Evolutionary conservation across 1,140 invertebrate species (phyloP).

Genomic region (Hermetia illucens): DNA sequence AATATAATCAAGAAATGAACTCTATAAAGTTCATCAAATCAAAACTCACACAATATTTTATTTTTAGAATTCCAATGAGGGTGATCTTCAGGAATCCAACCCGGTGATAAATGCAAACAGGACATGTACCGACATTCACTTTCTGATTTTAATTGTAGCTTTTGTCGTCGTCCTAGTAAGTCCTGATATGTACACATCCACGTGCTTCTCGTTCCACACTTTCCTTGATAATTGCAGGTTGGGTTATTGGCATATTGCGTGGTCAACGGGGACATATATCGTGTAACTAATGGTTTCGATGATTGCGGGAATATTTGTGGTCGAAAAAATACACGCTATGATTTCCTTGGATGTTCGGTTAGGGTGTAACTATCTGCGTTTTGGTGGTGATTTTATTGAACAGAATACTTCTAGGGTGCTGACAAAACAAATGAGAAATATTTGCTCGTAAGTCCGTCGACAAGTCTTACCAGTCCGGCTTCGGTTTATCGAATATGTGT

Average conservation of each 20-base stretch:
- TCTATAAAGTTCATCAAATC: too few relatives aligned
- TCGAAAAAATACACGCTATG: slow-evolving; percentile 24
- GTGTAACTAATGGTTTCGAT: slow-evolving; percentile 50
- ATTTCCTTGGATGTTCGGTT: not conserved
- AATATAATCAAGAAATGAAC: too few relatives aligned
- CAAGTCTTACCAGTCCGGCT: not conserved
- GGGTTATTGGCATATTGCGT: slow-evolving; percentile 34
- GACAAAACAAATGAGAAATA: slow-evolving; percentile 18
- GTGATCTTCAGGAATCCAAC: too few relatives aligned
- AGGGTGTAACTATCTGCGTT: too few relatives aligned
- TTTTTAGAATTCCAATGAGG: too few relatives aligned
- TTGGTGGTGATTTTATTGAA: not conserved
- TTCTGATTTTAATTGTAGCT: slow-evolving; percentile 36
- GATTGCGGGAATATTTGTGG: slow-evolving; percentile 55
- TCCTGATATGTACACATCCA: slow-evolving; percentile 8
- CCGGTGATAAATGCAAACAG: slow-evolving; percentile 30
- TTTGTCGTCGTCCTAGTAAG: slow-evolving; percentile 42
- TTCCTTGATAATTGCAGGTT: slow-evolving; percentile 29
- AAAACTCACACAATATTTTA: too few relatives aligned
- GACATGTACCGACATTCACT: slow-evolving; percentile 42
- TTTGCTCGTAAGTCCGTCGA: slow-evolving; percentile 15
- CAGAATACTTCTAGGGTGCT: slow-evolving; percentile 3
- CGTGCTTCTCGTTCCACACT: slow-evolving; percentile 1
- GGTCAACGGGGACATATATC: slow-evolving; percentile 39
- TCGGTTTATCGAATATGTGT: not conserved